phyloP scores from a whole-genome alignment of 2,888 invertebrate genomes.

The Aporophyla lueneburgensis region DNA sequence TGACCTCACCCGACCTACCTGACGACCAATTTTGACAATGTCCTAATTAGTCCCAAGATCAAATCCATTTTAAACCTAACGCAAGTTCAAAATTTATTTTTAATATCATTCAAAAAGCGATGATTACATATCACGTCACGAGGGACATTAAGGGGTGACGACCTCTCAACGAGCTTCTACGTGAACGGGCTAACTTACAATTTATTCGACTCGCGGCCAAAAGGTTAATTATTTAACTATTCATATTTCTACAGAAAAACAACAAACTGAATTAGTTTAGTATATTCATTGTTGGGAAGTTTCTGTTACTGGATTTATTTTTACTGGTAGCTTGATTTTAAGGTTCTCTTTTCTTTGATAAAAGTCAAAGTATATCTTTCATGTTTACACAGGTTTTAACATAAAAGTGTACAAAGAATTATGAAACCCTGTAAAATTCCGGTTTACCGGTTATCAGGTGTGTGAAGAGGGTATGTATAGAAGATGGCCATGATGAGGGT shows the following conservation, averaged over 20 bases:
- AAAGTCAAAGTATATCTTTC: not conserved
- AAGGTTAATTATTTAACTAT: constrained; percentile 52
- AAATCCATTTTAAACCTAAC: constrained; percentile 12
- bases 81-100: constrained; percentile 21
- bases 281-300: constrained; percentile 12
- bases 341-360: not conserved
- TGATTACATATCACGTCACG: constrained; percentile 45
- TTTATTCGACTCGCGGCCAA: constrained; percentile 41
- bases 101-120: constrained; percentile 40
- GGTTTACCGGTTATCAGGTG: too few relatives aligned
- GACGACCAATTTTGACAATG: not conserved
- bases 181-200: constrained; percentile 54
- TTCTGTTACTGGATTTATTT: constrained; percentile 8
- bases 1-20: too few relatives aligned
- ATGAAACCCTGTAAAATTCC: not conserved
- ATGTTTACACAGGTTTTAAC: not conserved
- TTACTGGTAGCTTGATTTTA: not conserved
- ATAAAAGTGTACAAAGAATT: not conserved
- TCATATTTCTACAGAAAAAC: constrained; percentile 47
- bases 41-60: not conserved
- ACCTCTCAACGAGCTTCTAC: constrained; percentile 34
- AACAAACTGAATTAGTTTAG: constrained; percentile 38
- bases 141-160: constrained; percentile 7
- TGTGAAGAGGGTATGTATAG: too few relatives aligned
- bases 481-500: too few relatives aligned